Evolutionary conservation across 2,797 vertebrate species (phyloP).

Genomic region (Scomberomorus guttatus): DNA sequence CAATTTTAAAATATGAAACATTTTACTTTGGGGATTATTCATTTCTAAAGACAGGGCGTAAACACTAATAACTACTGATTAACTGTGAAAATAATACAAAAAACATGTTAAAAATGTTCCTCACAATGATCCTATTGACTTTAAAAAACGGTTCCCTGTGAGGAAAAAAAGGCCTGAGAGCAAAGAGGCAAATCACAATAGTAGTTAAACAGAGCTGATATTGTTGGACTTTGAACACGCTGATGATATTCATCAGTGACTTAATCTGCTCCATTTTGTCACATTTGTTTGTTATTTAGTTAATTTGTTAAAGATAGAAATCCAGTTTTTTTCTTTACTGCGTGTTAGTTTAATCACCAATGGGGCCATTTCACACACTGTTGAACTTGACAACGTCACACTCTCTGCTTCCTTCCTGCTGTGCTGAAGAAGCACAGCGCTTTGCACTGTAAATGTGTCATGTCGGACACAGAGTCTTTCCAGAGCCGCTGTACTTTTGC

Average conservation of each 20-base stretch:
- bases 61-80: constrained; percentile 19
- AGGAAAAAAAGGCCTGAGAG: not conserved
- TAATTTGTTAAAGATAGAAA: constrained; percentile 3
- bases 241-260: constrained; percentile 1
- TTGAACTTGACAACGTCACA: not conserved
- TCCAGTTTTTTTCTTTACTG: not conserved
- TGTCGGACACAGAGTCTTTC: not conserved
- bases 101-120: not conserved
- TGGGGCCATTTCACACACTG: constrained; percentile 4
- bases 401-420: not conserved
- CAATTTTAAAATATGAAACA: constrained; percentile 11
- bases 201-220: constrained; percentile 4
- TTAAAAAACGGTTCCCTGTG: not conserved
- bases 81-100: constrained; percentile 20
- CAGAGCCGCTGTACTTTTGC: not conserved
- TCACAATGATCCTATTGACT: constrained; percentile 19
- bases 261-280: not conserved
- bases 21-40: not conserved
- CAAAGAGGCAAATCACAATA: not conserved
- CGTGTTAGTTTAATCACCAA: not conserved
- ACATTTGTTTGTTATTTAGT: constrained; percentile 11
- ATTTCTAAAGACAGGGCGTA: not conserved
- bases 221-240: constrained; percentile 8
- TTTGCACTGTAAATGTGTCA: not conserved
- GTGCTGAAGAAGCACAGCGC: not conserved